Evolutionary conservation across 1,140 invertebrate species (phyloP), one percentile per base, ranked within the genome.

Genomic region (Lordiphosa mommai): DNA sequence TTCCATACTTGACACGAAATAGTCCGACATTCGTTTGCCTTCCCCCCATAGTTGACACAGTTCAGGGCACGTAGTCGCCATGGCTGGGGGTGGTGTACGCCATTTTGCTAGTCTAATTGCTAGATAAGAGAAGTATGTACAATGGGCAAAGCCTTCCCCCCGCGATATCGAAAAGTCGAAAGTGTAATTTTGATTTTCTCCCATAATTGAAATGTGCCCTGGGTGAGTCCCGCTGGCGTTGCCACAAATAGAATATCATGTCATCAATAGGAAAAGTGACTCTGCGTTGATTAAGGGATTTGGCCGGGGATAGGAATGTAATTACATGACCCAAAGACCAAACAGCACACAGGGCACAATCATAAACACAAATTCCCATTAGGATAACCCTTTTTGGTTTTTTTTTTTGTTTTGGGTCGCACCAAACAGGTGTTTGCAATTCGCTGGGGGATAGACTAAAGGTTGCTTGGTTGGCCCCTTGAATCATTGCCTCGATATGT

Each of bases 161-260:
- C 16, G 10, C 20, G 76, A 52, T 80, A 82, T 82, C 76, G 57
- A 27, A 44, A 41, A 76, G 76, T 80, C 76, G 69, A 80, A 80
- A 80, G 76, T 80, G 66, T 71, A 82, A 76, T 82, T 71, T 72
- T 46, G 50, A 29, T 71, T 61, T 38, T 68, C 70, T 64, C 60
- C 40, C 58, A 56, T 82, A 80, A 80, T 82, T 82, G 71, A 80
- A 76, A 82, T 64, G 49, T 55, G 55, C 47, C 37, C 58, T 43
- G 76, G 51, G 27, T 43, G 61, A 80, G 53, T 63, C 76, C 71
- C 76, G 48, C 41, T 38, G 38, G 30, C 30, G 32, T 10, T 36
- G 36, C 52, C 60, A 41, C 29, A 79, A 82, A 80, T 80, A 80
- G 53, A 27, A 69, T 58, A 80, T 53, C 71, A 61, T 80, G 76